These are phyloP conservation scores for Limonius californicus DNA, from an alignment of 1,140 invertebrate species.

Conservation along the genomic window DNA sequence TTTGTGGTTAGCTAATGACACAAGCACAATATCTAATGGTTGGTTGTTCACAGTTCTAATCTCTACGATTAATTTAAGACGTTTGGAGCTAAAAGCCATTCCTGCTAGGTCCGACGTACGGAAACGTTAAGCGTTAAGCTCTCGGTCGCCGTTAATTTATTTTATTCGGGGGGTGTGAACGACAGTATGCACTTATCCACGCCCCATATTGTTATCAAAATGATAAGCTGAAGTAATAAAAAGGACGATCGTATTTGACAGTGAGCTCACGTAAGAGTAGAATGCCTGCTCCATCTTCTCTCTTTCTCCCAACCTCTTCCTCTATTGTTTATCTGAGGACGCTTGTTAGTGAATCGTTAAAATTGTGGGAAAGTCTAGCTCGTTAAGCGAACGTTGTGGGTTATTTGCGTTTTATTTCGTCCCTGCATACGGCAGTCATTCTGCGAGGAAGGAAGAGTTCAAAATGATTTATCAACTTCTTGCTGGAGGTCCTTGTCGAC, in stretches of 20 bases:
- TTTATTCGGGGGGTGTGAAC: conserved; percentile 17
- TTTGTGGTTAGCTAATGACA: too few species aligned
- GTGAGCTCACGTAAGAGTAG: conserved; percentile 20
- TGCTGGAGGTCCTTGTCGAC: conserved; percentile 8
- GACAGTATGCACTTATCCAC: conserved; percentile 16
- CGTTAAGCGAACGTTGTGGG: conserved; percentile 17
- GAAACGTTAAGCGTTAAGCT: not conserved
- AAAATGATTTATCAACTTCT: not conserved
- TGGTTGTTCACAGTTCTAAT: too few species aligned
- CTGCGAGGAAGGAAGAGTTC: not conserved
- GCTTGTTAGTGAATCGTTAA: conserved; percentile 24
- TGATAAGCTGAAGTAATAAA: conserved; percentile 21
- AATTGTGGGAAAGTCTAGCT: conserved; percentile 24
- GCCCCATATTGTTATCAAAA: conserved; percentile 15
- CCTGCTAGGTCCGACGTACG: not conserved
- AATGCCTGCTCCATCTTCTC: not conserved
- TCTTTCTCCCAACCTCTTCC: too few species aligned
- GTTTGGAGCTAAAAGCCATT: conserved; percentile 1
- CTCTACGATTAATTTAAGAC: not conserved
- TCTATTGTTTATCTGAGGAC: conserved; percentile 17
- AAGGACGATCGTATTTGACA: conserved; percentile 21
- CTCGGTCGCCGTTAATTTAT: conserved; percentile 13
- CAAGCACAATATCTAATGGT: too few species aligned
- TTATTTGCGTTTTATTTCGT: not conserved
- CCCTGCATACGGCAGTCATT: too few species aligned